Percentiles rank a stretch among this genome's conserved stretches.
These are phyloP conservation scores for Charanyca ferruginea DNA, from an alignment of 2,888 invertebrate genomes.

Conservation along the genomic window DNA sequence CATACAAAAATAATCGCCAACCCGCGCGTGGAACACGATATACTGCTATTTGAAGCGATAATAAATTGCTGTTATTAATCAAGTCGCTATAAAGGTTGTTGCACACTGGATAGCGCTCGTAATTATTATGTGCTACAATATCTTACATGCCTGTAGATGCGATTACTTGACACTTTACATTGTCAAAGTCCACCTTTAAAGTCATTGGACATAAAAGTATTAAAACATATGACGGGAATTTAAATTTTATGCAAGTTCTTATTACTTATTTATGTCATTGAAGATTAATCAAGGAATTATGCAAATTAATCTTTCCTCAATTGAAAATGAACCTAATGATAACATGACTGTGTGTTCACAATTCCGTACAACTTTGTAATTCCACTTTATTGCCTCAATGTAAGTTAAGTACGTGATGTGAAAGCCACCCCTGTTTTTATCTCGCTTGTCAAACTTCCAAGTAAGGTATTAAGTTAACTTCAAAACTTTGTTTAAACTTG, in stretches of 20 bases:
- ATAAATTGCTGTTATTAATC: conserved; percentile 51
- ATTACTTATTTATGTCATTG: no score
- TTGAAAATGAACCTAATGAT: not conserved
- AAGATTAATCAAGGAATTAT: no score
- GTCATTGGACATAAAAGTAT: no score
- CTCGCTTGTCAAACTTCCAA: conserved; percentile 51
- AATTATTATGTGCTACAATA: conserved; percentile 19
- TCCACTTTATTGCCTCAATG: conserved; percentile 34
- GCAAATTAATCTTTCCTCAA: not conserved
- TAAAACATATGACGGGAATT: no score
- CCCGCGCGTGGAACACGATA: conserved; percentile 26
- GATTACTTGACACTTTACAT: no score
- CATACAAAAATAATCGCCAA: conserved; percentile 9
- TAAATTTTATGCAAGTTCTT: no score
- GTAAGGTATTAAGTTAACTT: conserved; percentile 53
- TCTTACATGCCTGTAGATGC: not conserved
- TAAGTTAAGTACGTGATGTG: conserved; percentile 38
- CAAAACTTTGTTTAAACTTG: conserved; percentile 50
- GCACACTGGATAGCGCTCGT: conserved; percentile 10
- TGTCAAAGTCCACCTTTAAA: no score
- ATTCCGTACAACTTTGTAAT: conserved; percentile 19
- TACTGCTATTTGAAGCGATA: conserved; percentile 38
- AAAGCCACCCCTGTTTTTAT: conserved; percentile 51
- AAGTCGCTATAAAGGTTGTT: conserved; percentile 16
- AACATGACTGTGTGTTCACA: not conserved